Base-by-base conservation (phyloP, 2,797 vertebrate genomes). In the Tenualosa ilisha region DNA sequence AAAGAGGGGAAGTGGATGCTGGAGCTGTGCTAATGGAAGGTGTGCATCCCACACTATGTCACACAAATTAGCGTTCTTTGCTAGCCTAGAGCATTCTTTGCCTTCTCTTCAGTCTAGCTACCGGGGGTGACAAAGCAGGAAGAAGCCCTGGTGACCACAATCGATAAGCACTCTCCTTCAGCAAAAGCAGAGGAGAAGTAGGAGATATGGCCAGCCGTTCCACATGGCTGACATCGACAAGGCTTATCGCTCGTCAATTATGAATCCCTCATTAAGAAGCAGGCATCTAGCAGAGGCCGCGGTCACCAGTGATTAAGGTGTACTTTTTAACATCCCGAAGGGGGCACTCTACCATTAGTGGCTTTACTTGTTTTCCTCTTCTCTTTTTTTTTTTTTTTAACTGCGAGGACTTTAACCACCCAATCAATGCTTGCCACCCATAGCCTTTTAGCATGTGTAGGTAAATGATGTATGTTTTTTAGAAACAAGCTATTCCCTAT, bases 211-310 rank as follows among this genome's bases (percentile, higher is more conserved):
- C 20, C 54, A 22, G 24, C 61, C 8, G 37, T 56, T 43, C 24
- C 37, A 20, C 53, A 37, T 24, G 37, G 20, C 17, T 17, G 20
- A 22, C 40, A 79, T 79, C 40, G 40, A 59, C 53, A 15, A 31
- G 26, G 17, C 54, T 43, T 22, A 54, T 83, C 82, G n/a, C 50
- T 61, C 24, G 51, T 84, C 37, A 84, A 59, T 43, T 84, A 85
- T 85, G 59, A 61, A 63, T 81, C 40, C 85, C 61, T 89, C 84
- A 87, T 89, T 86, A 88, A 84, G 13, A n/a, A 31, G 65, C 37
- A 15, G 56, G 22, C 43, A 22, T 7, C 31, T 59, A 84, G 82
- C 83, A 81, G 82, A 83, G 83, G 22, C 37, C 5, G 22, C 72
- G 20, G 17, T 63, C 85, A 81, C 63, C n/a, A 79, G 65, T 84